Conservation (phyloP, 2,888 invertebrate genomes). For the Kryphioiulus occultus region DNA sequence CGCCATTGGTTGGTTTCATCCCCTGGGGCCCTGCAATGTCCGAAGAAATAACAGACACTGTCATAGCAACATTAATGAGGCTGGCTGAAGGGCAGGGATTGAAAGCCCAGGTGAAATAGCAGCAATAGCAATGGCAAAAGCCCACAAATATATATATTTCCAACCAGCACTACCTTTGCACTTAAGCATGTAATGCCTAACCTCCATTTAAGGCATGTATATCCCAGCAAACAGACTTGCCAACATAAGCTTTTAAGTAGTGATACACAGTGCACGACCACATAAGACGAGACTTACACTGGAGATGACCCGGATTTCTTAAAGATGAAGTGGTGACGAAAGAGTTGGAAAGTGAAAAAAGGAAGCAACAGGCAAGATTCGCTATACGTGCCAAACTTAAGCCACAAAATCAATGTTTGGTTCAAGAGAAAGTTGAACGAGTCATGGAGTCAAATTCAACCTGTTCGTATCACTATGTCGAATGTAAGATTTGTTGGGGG, state of each 20-base stretch:
- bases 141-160: background rate
- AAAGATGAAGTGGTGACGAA: background rate
- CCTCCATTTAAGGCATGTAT: background rate
- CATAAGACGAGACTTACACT: background rate
- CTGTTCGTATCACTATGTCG: too few species aligned
- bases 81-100: background rate
- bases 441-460: too few species aligned
- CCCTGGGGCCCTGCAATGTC: background rate
- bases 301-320: background rate
- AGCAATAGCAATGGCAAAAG: background rate
- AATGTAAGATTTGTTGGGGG: too few species aligned
- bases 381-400: background rate
- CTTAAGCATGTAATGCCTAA: background rate
- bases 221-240: conserved; percentile 7
- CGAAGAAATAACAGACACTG: background rate
- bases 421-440: background rate
- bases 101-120: background rate
- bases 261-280: background rate
- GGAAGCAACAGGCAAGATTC: background rate
- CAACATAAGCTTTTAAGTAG: conserved; percentile 8
- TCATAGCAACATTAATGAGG: conserved; percentile 17
- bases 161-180: background rate
- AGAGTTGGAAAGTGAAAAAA: background rate
- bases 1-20: background rate
- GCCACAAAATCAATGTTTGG: background rate